Base-by-base conservation (phyloP, 2,888 invertebrate species). In the Seira musarum region DNA sequence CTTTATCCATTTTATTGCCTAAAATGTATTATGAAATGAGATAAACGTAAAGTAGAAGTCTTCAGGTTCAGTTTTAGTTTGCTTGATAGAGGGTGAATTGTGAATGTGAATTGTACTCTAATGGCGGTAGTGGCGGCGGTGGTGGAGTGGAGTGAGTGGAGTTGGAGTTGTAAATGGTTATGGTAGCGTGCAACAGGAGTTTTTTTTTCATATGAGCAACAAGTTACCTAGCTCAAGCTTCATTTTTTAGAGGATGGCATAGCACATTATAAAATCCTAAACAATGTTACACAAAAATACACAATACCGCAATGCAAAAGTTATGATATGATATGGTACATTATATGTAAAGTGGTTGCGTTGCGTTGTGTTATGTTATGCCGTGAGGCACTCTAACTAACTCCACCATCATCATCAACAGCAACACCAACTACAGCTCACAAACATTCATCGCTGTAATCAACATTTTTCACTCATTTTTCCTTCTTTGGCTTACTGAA, bases 401-500 rank as follows among this genome's bases (percentile, higher is more conserved):
- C 40, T 8, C 13, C 40, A 40, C 13, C 40, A 40, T 40, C 13
- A 40, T 40, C 40, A 40, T 40, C 40, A 5, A 5, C 40, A 40
- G 40, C 13, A 40, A 40, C 13, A 40, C 40, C 13, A 8, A 40
- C 13, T 13, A 40, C 5, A 40, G 40, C 40, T 40, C 13, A 13
- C 6, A 40, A 13, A 13, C 40, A 40, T 5, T 35, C 21, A 73
- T 73, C 30, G 40, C 68, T 66, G 61, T 79, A 71, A 79, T 79
- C 72, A 72, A 71, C 71, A 72, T 79, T 78, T 78, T 72, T 65
- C 25, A 72, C 46, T 46, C 67, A 79, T 79, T 79, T 70, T 79
- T 72, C 78, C 78, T 72, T 79, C 78, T 79, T 71, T 72, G 78
- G 78, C 53, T 79, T 79, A 79, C 78, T 79, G 78, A 79, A 72